Percentiles rank a stretch among this genome's conserved stretches.
Conservation (phyloP, 2,888 invertebrate species). For the Caenorhabditis sinica region DNA sequence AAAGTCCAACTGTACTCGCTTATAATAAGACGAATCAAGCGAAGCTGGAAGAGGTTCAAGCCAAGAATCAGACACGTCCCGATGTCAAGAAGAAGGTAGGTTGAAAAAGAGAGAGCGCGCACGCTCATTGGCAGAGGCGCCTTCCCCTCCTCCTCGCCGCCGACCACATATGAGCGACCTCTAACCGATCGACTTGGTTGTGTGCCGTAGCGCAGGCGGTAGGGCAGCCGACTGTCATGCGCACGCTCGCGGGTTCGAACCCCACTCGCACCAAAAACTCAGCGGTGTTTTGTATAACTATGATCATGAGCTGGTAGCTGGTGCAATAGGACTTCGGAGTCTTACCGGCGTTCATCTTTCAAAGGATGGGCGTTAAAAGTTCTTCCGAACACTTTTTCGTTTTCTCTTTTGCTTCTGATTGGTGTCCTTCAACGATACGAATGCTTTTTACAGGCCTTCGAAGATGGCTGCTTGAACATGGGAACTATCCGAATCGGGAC, state of each 20-base stretch:
- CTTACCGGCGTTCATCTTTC: conserved; percentile 67
- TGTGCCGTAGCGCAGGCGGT: conserved; percentile 55
- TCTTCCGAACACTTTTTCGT: conserved; percentile 53
- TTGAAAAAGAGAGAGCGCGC: neutral
- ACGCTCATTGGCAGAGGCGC: neutral
- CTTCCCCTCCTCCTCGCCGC: neutral
- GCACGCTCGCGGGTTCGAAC: conserved; percentile 26
- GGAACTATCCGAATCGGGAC: conserved; percentile 79
- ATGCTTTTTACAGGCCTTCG: conserved; percentile 34
- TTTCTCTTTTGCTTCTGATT: neutral
- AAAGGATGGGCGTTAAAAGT: conserved; percentile 66
- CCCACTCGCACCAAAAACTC: conserved; percentile 54
- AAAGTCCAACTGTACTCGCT: conserved; percentile 94
- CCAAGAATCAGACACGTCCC: conserved; percentile 69
- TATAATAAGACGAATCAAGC: conserved; percentile 92
- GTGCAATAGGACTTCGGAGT: conserved; percentile 56
- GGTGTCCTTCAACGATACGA: no score
- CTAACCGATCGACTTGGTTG: neutral
- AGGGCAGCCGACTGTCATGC: neutral
- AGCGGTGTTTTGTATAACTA: conserved; percentile 61
- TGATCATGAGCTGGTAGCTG: conserved; percentile 67
- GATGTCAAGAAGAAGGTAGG: conserved; percentile 71
- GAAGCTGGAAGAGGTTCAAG: conserved; percentile 79
- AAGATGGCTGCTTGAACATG: conserved; percentile 74
- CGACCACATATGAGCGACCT: neutral